Conservation (phyloP, 2,113 vertebrate species). For the Paedocypris sp. region DNA sequence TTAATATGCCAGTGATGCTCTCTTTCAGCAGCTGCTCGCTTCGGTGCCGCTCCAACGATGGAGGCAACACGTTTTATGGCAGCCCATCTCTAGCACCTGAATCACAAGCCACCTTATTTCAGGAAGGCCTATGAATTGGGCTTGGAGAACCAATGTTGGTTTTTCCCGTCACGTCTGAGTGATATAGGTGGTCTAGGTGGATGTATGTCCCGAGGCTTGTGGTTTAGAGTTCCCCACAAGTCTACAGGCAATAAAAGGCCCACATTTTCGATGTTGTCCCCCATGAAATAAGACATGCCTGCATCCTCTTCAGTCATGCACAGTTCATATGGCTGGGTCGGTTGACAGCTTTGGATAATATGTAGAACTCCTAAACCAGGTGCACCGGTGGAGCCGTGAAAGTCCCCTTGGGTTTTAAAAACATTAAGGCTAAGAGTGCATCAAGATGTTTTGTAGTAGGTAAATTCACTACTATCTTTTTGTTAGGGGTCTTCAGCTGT, state of each 20-base stretch:
- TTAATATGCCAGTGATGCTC: conserved; percentile 13
- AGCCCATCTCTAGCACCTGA: too few species aligned
- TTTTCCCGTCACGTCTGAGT: background rate
- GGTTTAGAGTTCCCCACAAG: background rate
- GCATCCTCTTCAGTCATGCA: conserved; percentile 28
- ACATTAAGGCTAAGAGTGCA: background rate
- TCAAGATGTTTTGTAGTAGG: background rate
- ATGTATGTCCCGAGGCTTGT: background rate
- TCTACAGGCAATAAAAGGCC: conserved; percentile 18
- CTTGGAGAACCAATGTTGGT: too few species aligned
- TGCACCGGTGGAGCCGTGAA: conserved; percentile 2
- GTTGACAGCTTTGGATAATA: conserved; percentile 7
- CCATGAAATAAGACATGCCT: conserved; percentile 15
- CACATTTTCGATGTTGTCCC: conserved; percentile 12
- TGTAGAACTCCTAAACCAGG: conserved; percentile 27
- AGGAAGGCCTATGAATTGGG: too few species aligned
- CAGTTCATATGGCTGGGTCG: conserved; percentile 10
- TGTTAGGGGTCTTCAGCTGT: conserved; percentile 31
- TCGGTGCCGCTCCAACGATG: background rate
- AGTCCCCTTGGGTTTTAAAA: background rate
- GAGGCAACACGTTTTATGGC: too few species aligned
- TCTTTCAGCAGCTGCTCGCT: background rate
- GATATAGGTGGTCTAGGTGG: background rate
- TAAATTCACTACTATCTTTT: conserved; percentile 12
- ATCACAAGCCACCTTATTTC: too few species aligned